phyloP scores from a whole-genome alignment of 2,888 invertebrate genomes.

The Parnassius apollo region DNA sequence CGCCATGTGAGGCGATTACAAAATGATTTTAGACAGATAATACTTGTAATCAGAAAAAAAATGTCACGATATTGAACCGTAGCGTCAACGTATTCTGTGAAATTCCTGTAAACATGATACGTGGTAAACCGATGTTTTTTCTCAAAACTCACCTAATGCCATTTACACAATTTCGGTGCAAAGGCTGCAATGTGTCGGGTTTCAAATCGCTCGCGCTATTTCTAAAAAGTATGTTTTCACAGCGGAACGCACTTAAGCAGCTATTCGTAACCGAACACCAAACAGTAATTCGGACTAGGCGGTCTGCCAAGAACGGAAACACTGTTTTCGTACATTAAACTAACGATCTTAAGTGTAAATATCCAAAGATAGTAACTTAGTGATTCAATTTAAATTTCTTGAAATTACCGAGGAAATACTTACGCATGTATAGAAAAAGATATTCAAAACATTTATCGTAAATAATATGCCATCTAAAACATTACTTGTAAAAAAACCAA shows the following conservation, averaged over 20 bases:
- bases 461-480: too few relatives aligned
- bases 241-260: constrained; percentile 73
- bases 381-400: too few relatives aligned
- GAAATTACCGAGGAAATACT: too few relatives aligned
- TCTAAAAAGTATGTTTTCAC: constrained; percentile 78
- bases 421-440: too few relatives aligned
- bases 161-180: constrained; percentile 73
- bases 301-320: constrained; percentile 55
- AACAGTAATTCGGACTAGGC: constrained; percentile 61
- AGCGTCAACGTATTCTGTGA: background rate
- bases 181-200: constrained; percentile 62
- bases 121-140: constrained; percentile 56
- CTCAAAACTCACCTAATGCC: constrained; percentile 71
- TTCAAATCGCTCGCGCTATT: constrained; percentile 67
- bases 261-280: constrained; percentile 65
- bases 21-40: too few relatives aligned
- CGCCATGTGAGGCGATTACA: too few relatives aligned
- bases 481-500: too few relatives aligned
- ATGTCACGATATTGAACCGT: background rate
- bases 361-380: background rate
- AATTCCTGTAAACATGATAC: constrained; percentile 18
- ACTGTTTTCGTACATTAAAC: constrained; percentile 16
- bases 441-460: too few relatives aligned
- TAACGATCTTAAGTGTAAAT: background rate
- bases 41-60: too few relatives aligned